phyloP scores from a whole-genome alignment of 2,888 invertebrate species.

The Steromphala cineraria region DNA sequence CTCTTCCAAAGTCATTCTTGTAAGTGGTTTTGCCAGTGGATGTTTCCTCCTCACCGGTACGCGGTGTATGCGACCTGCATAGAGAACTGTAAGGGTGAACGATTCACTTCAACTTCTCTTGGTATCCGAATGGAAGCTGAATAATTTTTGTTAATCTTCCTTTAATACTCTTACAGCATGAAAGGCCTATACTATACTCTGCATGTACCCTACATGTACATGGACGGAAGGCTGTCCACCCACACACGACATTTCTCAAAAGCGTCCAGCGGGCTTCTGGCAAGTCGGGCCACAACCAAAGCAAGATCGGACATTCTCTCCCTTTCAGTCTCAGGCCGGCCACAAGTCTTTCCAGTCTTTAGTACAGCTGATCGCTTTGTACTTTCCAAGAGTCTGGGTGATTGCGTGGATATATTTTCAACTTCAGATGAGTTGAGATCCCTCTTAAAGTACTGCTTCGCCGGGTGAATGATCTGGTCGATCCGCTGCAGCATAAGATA shows the following conservation, averaged over 20 bases:
- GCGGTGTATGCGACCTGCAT: no score
- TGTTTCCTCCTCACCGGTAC: no score
- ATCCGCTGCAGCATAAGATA: slow-evolving; percentile 32
- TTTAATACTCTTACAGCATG: no score
- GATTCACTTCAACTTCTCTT: no score
- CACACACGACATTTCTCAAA: slow-evolving; percentile 19
- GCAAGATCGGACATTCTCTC: background rate
- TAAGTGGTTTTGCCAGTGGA: no score
- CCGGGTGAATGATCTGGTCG: slow-evolving; percentile 31
- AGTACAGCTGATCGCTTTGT: background rate
- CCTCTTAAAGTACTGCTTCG: slow-evolving; percentile 12
- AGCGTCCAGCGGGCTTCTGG: background rate
- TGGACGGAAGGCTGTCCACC: slow-evolving; percentile 8
- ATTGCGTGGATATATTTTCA: background rate
- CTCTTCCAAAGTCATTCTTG: no score
- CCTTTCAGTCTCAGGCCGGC: background rate
- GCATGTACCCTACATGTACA: no score
- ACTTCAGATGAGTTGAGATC: slow-evolving; percentile 28
- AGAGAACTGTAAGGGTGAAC: no score
- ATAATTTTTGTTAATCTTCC: no score
- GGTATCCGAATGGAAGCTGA: no score
- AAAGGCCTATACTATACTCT: no score
- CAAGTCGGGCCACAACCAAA: background rate
- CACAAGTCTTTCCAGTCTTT: background rate
- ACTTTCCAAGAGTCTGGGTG: background rate